Base-by-base conservation (phyloP, 2,797 vertebrate species). In the Acipenser ruthenus region DNA sequence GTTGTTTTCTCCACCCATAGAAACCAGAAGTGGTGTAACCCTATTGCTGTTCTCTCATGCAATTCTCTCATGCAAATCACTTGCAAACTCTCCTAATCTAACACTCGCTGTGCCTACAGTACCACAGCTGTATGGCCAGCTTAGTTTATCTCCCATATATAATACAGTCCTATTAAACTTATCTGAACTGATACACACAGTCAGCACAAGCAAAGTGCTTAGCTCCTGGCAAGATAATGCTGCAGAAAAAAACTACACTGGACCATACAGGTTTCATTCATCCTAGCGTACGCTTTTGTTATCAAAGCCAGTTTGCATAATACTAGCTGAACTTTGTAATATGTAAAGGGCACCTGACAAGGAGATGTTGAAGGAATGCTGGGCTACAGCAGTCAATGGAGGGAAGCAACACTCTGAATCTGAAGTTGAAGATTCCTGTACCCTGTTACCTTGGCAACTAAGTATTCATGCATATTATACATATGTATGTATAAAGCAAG, bases 151-250 rank as follows among this genome's bases (percentile, higher is more conserved):
- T 78, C 81, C 79, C 82, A 83, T 71, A 82, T 85, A 80, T 84
- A 78, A 69, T 76, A 77, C 84, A 87, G 87, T 88, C 82, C 78
- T 76, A 81, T 87, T 83, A 79, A 82, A 80, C 72, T 73, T 78
- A 75, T 77, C 80, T 78, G 82, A 80, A 80, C 68, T 76, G 75
- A 81, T 77, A 72, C 79, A 75, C 78, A 78, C 72, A 78, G 76
- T 75, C 76, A 72, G 76, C 71, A 75, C 72, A 82, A 86, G 84
- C 79, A 87, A 86, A 89, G 85, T 68, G 75, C 72, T 76, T 78
- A 66, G 74, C 70, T 81, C 68, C 70, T 71, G 70, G 72, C 71
- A 69, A 70, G 70, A 73, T 71, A 73, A 67, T 68, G 71, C 67
- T 64, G 70, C 73, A 81, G 74, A 73, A 77, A 74, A 77, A 75